A percentile compares a stretch with the other conserved stretches of the same genome.
Evolutionary conservation across 2,113 vertebrate species (phyloP).

Genomic region (Hemiscyllium ocellatum): DNA sequence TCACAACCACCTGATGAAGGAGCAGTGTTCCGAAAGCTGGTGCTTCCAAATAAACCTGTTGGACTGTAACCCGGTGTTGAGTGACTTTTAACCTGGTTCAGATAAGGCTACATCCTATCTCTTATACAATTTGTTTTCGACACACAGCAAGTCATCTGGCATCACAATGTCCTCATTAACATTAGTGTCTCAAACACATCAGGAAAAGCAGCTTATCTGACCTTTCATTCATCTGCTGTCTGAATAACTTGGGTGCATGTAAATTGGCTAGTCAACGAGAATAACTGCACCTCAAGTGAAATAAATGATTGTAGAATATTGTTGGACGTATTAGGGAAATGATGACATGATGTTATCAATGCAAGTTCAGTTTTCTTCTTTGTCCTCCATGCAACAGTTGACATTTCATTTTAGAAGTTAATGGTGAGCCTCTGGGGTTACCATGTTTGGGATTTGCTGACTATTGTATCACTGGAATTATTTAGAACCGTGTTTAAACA

Average conservation of each 20-base stretch:
- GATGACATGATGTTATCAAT: background rate
- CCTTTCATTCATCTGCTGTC: background rate
- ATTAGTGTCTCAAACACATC: background rate
- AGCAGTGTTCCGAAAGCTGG: too few relatives aligned
- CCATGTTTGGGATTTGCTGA: background rate
- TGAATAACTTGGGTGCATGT: background rate
- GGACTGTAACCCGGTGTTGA: too few relatives aligned
- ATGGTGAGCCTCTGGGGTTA: background rate
- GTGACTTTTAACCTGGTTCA: background rate
- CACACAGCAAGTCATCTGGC: background rate
- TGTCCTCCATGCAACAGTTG: background rate
- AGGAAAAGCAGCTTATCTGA: background rate
- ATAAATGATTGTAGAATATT: background rate
- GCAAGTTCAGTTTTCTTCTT: background rate
- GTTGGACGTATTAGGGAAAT: background rate
- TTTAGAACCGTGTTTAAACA: background rate
- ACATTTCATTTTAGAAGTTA: background rate
- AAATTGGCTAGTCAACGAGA: background rate
- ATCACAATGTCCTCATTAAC: background rate
- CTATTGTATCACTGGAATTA: background rate
- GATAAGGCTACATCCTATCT: background rate
- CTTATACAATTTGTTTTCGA: background rate
- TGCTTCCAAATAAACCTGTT: too few relatives aligned
- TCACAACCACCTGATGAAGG: too few relatives aligned
- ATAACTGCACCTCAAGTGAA: background rate